Base-by-base conservation (phyloP, 2,888 invertebrate genomes). In the Amiota minor region DNA sequence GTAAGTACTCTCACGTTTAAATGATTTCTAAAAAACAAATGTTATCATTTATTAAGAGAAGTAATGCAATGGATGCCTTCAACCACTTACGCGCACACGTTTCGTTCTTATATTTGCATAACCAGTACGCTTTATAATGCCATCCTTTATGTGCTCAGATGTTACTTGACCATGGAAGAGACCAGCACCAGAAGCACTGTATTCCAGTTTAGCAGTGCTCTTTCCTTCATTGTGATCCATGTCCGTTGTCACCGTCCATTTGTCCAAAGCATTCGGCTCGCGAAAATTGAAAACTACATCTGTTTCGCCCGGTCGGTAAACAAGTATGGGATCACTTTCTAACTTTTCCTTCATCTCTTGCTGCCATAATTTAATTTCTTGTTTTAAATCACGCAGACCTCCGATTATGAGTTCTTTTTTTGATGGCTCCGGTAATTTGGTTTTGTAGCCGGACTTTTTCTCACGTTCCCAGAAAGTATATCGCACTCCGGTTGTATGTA, bases 151-250 rank as follows among this genome's bases (percentile, higher is more conserved):
- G 12, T 95, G 91, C 74, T 92, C 92, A 0, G 93, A 92, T 84
- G 92, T 93, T 11, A 96, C 89, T 74, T 91, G 90, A 0, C 97
- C 97, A 76, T 93, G 92, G 88, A 96, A 96, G 23, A 94, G 86
- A 0, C 92, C 96, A 74, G 93, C 92, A 0, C 95, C 95, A 1
- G 92, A 90, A 50, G 91, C 90, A 79, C 94, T 95, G 78, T 95
- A 89, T 18, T 92, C 91, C 16, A 98, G 90, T 9, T 90, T 89
- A 73, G 94, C 94, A 49, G 82, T 89, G 87, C 97, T 97, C 84
- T 91, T 93, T 0, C 98, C 98, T 87, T 96, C 93, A 73, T 93
- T 92, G 84, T 96, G 94, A 89, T 97, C 97, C 75, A 92, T 93
- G 87, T 98, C 98, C 71, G 92, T 90, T 0, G 95, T 94, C 0